Base-by-base conservation (phyloP, 2,888 invertebrate species). In the Druceiella hillmani region DNA sequence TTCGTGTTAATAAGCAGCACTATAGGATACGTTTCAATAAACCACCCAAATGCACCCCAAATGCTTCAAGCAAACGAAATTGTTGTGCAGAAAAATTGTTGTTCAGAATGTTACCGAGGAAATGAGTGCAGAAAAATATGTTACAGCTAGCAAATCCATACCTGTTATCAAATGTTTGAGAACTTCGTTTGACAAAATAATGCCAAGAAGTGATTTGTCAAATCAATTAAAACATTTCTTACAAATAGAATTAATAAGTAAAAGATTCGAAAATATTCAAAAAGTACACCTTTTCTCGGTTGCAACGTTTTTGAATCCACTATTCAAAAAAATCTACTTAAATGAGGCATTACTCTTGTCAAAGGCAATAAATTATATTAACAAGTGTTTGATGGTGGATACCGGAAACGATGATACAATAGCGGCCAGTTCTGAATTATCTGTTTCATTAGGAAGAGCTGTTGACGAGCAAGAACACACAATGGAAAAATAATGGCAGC, bases 301-400 rank as follows among this genome's bases (percentile, higher is more conserved):
- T n/a, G n/a, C n/a, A n/a, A n/a, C n/a, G n/a, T n/a, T n/a, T n/a
- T n/a, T n/a, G n/a, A n/a, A n/a, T n/a, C n/a, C n/a, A n/a, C n/a
- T n/a, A n/a, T n/a, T n/a, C n/a, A n/a, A 2, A 42, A 42, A 45
- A 47, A 44, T 38, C 20, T 36, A 45, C 34, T 43, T 33, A 36
- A 33, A n/a, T n/a, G n/a, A n/a, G n/a, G n/a, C 22, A 25, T 37
- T 26, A 39, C 39, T 41, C 24, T 41, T 46, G 17, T 31, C 33
- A 27, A 44, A 44, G 41, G 46, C 43, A 43, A 46, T 44, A 30
- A 41, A 38, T 38, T 43, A 43, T 43, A 44, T 22, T 30, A 46
- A 41, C 33, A 38, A n/a, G 27, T 41, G 20, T 41, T 40, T 46
- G 38, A 44, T 38, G 26, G 33, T 25, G 10, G 15, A 33, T 26